Conservation (phyloP, 2,888 invertebrate genomes). For the Molorchus minor region DNA sequence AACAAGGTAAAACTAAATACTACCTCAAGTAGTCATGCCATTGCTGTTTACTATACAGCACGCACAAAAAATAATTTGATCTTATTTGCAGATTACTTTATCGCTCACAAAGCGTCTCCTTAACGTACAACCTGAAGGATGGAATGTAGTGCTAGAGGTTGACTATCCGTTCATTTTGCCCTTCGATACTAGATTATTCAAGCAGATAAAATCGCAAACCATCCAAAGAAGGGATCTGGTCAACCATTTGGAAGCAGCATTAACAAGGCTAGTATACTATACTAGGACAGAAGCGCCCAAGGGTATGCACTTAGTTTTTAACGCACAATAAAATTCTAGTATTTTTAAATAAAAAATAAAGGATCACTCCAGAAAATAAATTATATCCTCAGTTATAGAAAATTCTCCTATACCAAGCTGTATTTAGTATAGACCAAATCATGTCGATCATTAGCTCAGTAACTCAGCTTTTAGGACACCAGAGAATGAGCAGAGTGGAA, state of each 20-base stretch:
- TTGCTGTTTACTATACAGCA: too few relatives aligned
- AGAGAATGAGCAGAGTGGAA: too few relatives aligned
- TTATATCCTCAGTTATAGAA: too few relatives aligned
- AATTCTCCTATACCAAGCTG: too few relatives aligned
- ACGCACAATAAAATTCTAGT: not conserved
- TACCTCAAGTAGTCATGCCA: too few relatives aligned
- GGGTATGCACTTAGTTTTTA: not conserved
- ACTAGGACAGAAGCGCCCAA: not conserved
- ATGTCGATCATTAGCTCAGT: too few relatives aligned
- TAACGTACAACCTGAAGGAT: constrained; percentile 66
- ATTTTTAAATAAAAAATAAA: not conserved
- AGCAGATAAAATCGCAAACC: constrained; percentile 56
- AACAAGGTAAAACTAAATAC: too few relatives aligned
- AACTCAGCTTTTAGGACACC: too few relatives aligned
- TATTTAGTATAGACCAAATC: too few relatives aligned
- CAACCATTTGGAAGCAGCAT: constrained; percentile 43
- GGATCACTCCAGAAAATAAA: too few relatives aligned
- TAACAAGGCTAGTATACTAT: constrained; percentile 26
- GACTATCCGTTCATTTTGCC: constrained; percentile 67
- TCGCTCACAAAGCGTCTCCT: constrained; percentile 68
- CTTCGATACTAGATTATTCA: constrained; percentile 58
- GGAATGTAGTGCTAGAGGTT: constrained; percentile 67
- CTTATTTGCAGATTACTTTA: constrained; percentile 63
- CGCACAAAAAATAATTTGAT: too few relatives aligned
- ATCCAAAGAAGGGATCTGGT: constrained; percentile 67